Conservation (phyloP, 2,113 vertebrate species). For the Cygnus buccinator region DNA sequence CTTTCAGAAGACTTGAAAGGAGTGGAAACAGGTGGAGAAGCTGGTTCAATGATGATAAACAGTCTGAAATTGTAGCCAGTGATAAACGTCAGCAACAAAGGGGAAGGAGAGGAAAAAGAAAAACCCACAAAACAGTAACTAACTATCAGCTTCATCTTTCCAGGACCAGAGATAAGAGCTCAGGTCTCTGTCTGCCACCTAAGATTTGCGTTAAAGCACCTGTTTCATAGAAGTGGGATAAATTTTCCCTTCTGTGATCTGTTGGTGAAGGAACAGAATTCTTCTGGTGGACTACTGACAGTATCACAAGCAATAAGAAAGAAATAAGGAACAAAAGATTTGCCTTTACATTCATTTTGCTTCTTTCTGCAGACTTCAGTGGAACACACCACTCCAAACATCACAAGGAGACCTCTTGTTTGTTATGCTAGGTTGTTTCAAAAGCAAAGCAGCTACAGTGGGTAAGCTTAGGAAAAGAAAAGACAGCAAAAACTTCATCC, state of each 20-base stretch:
- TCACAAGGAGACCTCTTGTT: neutral
- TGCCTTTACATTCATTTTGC: neutral
- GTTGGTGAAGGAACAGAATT: neutral
- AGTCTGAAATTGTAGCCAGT: neutral
- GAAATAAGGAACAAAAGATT: neutral
- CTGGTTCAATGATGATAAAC: neutral
- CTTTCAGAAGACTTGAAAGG: neutral
- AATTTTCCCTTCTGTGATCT: neutral
- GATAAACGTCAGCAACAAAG: neutral
- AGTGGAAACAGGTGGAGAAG: neutral
- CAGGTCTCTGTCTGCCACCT: neutral
- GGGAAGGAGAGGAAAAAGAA: neutral
- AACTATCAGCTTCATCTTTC: neutral
- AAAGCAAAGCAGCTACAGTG: neutral
- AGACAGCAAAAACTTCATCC: neutral
- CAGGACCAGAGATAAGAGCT: neutral
- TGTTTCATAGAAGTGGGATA: neutral
- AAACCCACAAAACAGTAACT: neutral
- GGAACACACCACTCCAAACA: neutral
- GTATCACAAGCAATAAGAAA: neutral
- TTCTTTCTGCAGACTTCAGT: neutral
- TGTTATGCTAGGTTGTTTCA: neutral
- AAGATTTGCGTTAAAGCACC: neutral
- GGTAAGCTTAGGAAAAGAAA: neutral
- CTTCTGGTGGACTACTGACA: rapidly evolving